These are phyloP conservation scores for Alloscopus bannaensis DNA, from an alignment of 2,888 invertebrate genomes.

Conservation along the genomic window DNA sequence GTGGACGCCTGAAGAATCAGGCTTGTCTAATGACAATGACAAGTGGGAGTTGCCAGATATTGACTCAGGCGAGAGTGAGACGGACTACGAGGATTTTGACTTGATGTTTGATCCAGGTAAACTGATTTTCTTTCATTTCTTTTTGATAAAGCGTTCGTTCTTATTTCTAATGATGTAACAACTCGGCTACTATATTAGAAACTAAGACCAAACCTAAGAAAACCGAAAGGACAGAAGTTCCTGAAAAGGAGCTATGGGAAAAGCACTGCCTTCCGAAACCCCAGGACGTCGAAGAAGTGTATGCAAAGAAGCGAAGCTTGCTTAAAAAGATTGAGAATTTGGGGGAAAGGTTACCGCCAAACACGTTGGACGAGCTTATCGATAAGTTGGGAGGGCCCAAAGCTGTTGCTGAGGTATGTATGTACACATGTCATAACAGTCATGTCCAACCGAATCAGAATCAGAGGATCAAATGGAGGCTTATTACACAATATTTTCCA, in stretches of 20 bases:
- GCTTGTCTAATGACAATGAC: too few relatives aligned
- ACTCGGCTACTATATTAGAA: constrained; percentile 34
- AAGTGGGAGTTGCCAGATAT: too few relatives aligned
- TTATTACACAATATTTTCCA: not conserved
- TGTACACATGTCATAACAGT: not conserved
- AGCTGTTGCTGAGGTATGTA: not conserved
- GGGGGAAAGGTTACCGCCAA: not conserved
- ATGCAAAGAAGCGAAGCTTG: not conserved
- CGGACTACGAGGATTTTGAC: too few relatives aligned
- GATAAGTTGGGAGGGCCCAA: not conserved
- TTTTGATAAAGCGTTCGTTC: too few relatives aligned
- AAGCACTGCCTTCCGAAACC: too few relatives aligned
- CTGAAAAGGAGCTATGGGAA: constrained; percentile 36
- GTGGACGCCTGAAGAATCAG: too few relatives aligned
- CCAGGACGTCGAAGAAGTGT: too few relatives aligned
- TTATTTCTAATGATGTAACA: too few relatives aligned
- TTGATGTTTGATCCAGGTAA: too few relatives aligned
- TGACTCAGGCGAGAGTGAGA: too few relatives aligned
- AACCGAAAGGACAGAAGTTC: constrained; percentile 55
- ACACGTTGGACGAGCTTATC: not conserved
- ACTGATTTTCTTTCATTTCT: too few relatives aligned
- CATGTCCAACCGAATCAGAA: not conserved
- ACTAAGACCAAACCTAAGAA: constrained; percentile 54
- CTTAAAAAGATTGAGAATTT: not conserved
- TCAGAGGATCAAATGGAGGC: not conserved